A percentile compares a stretch with the other conserved stretches of the same genome.
Conservation (phyloP, 2,113 vertebrate genomes). For the Promerops cafer region DNA sequence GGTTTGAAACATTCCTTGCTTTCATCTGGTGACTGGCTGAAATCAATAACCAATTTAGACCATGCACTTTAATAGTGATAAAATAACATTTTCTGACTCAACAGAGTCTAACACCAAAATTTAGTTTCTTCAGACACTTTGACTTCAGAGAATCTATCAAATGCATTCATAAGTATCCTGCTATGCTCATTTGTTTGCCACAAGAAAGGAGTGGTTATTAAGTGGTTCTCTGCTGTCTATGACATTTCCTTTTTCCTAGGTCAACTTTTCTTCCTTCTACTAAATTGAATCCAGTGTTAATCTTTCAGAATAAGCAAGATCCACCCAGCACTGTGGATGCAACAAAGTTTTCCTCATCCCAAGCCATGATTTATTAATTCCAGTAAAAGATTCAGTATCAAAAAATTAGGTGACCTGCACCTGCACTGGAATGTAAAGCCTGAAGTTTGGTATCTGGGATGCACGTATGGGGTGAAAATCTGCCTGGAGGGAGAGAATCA, state of each 20-base stretch:
- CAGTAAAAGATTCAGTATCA: background rate
- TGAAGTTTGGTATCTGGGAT: background rate
- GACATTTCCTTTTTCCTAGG: background rate
- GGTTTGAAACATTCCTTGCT: background rate
- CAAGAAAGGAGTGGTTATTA: background rate
- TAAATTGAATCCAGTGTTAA: background rate
- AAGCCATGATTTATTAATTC: background rate
- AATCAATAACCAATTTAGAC: background rate
- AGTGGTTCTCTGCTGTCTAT: background rate
- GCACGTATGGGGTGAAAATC: background rate
- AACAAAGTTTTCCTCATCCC: background rate
- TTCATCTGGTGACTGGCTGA: background rate
- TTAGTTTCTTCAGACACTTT: background rate
- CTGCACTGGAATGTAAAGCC: background rate
- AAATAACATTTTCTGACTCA: background rate
- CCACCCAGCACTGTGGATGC: background rate
- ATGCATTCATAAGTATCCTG: background rate
- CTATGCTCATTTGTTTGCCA: background rate
- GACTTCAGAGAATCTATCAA: background rate
- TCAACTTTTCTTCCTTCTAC: background rate
- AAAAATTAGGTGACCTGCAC: background rate
- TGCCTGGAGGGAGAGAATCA: background rate
- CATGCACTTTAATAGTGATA: background rate
- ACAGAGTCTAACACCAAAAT: background rate
- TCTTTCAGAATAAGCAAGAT: background rate